Base-by-base conservation (phyloP, 2,888 invertebrate species). In the Petrophora chlorosata region DNA sequence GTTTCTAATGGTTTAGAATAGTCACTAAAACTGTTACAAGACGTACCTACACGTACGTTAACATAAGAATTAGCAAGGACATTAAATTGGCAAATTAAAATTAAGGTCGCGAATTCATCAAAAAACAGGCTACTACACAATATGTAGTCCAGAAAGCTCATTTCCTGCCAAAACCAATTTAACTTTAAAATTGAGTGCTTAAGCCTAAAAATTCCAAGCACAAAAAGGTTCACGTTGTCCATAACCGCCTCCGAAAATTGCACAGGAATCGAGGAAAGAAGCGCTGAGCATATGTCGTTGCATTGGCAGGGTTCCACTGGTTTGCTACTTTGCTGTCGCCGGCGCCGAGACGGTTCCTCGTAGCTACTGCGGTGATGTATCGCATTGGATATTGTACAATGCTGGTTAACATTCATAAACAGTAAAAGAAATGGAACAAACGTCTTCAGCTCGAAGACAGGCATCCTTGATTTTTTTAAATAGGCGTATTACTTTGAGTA, bases 241-340 rank as follows among this genome's bases (percentile, higher is more conserved):
- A 32, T 39, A 25, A 35, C 14, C 14, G 26, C 59, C 65, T 12
- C 62, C 59, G 64, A 72, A 77, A 78, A 78, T 74, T 67, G 72
- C 62, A 49, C 58, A 42, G 47, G 64, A 67, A 73, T 72, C 61
- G 71, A 26, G 64, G 65, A 67, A 73, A 72, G 73, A 70, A 67
- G 61, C 54, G 33, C 26, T 26, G 56, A 67, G 68, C 76, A 73
- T 80, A 79, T 76, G 80, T 75, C 72, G 66, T 65, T 59, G 56
- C 62, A 67, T 76, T 83, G 84, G 84, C 84, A 79, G 65, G 48
- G 68, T 79, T 83, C 82, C 84, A 82, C 72, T 70, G 68, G 71
- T 72, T 68, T 61, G 71, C 73, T 69, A 58, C 67, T 64, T 25
- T 39, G 45, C 46, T 44, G 35, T 35, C 43, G 45, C n/a, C n/a